Percentiles rank a stretch among this genome's conserved stretches.
Evolutionary conservation across 2,888 invertebrate genomes (phyloP).

Genomic region (Rhopalosiphum nymphaeae): DNA sequence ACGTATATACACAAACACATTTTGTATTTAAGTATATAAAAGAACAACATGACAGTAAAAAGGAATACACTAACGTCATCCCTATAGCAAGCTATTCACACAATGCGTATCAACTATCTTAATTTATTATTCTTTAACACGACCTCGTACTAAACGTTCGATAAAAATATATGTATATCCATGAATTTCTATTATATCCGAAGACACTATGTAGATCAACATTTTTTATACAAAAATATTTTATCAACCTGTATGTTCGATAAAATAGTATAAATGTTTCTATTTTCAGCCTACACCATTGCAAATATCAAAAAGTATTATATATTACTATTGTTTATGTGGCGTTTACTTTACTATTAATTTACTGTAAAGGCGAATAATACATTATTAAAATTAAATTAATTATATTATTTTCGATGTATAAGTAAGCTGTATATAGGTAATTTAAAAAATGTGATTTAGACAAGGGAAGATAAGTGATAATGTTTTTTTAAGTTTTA

Average conservation of each 20-base stretch:
- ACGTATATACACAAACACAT: not conserved
- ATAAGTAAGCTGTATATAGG: not conserved
- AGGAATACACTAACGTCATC: not conserved
- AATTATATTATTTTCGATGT: not conserved
- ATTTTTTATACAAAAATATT: not conserved
- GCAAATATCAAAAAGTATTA: not conserved
- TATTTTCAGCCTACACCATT: not conserved
- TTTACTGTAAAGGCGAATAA: not conserved
- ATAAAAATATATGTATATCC: not conserved
- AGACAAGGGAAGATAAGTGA: not conserved
- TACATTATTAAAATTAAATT: not conserved
- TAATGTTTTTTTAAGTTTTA: not conserved
- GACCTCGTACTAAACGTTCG: not conserved
- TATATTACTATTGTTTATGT: not conserved
- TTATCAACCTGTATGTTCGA: not conserved
- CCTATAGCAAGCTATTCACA: not conserved
- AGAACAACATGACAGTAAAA: not conserved
- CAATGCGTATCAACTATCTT: not conserved
- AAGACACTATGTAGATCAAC: not conserved
- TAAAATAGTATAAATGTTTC: not conserved
- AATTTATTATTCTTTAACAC: constrained; percentile 40
- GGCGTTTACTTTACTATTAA: not conserved
- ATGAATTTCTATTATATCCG: not conserved
- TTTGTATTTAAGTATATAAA: not conserved
- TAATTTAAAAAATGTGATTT: not conserved